Percentiles rank a stretch among this genome's conserved stretches.
Conservation (phyloP, 2,888 invertebrate genomes). For the Frankliniella intonsa region DNA sequence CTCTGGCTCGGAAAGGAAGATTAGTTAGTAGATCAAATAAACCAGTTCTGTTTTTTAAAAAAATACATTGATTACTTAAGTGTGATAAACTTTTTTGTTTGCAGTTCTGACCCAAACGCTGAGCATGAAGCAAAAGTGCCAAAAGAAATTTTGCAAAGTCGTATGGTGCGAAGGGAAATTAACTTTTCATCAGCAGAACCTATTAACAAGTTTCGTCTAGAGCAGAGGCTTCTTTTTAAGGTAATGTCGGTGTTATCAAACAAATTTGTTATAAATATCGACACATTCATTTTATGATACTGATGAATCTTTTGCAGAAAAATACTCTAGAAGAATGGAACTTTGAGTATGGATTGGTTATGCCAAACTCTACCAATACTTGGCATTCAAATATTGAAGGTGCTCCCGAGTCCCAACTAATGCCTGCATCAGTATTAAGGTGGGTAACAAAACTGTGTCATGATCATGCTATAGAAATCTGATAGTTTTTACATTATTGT, state of each 20-base stretch:
- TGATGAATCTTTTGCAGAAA: conserved; percentile 57
- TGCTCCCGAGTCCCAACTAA: conserved; percentile 99
- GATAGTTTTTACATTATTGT: not conserved
- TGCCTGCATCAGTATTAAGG: conserved; percentile 98
- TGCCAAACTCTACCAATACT: conserved; percentile 96
- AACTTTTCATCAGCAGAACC: conserved; percentile 87
- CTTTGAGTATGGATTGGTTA: conserved; percentile 99
- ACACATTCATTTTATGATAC: not conserved
- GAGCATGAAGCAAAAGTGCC: conserved; percentile 98
- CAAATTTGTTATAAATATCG: not conserved
- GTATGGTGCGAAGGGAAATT: conserved; percentile 83
- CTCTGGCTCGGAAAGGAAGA: conserved; percentile 97
- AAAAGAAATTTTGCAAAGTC: conserved; percentile 90
- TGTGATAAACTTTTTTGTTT: not conserved
- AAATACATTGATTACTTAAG: not conserved
- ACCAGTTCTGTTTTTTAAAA: not conserved
- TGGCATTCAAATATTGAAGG: conserved; percentile 99
- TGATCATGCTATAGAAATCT: not conserved
- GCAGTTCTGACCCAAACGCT: conserved; percentile 66
- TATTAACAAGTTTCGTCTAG: conserved; percentile 93
- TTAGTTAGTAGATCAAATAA: conserved; percentile 52
- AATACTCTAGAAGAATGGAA: conserved; percentile 97
- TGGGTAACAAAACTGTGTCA: conserved; percentile 46
- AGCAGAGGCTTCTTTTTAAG: conserved; percentile 67
- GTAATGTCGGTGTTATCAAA: conserved; percentile 38